Base-by-base conservation (phyloP, 1,140 invertebrate species). In the Bicyclus anynana region DNA sequence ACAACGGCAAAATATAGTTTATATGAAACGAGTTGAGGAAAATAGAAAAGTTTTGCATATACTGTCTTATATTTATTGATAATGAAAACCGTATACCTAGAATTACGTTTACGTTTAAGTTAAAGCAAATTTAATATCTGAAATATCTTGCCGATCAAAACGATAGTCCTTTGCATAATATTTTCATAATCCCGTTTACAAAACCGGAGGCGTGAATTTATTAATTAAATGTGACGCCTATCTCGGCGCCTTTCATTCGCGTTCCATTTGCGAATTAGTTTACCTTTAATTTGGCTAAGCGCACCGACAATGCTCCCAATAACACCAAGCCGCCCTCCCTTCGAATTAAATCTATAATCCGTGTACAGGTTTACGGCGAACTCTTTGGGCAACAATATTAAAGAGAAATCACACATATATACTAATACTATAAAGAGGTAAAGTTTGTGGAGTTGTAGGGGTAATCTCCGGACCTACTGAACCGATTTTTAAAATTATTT, bases 201-300 rank as follows among this genome's bases (percentile, higher is more conserved):
- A 60, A 64, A 44, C 40, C 40, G 46, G 49, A 58, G 33, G 35
- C 37, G 48, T 29, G 59, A 66, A 63, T 65, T 66, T 69, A 65
- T 71, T 59, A 61, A 64, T 61, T 65, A 67, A 72, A 61, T 38
- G 37, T 48, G 54, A 56, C 56, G 58, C 53, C 54, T 51, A 55
- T 57, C 63, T 58, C 59, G 47, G 42, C 48, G 40, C 53, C 42
- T 59, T 59, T 59, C 67, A 56, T 49, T 60, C 40, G 49, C 42
- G 63, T 56, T 62, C 69, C 74, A 74, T 77, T 81, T 73, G 57
- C 20, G 67, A 76, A 79, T 79, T 79, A 79, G 77, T 79, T 80
- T 78, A 78, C 74, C 77, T 81, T 81, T 80, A 74, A 80, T 81
- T 81, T 75, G 65, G 68, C 60, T 74, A 74, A 78, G 70, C 74